phyloP scores from a whole-genome alignment of 2,797 vertebrate species.

The Semotilus atromaculatus region DNA sequence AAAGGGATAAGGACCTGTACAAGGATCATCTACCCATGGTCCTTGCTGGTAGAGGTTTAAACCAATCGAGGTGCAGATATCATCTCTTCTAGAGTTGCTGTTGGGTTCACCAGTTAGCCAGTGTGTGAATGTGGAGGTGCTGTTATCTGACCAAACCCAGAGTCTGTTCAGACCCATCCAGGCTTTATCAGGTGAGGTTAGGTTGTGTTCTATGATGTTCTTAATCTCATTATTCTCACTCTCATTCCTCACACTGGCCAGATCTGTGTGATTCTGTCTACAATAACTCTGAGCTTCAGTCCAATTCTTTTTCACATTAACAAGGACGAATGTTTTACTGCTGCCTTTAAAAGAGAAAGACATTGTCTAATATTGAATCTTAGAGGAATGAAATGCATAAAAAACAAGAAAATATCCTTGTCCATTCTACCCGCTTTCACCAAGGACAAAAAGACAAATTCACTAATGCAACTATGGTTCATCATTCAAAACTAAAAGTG shows the following conservation, averaged over 20 bases:
- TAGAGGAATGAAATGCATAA: background rate
- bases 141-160: constrained; percentile 55
- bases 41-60: rapidly evolving
- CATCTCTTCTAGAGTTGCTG: rapidly evolving
- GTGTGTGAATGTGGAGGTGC: constrained; percentile 36
- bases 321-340: background rate
- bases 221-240: background rate
- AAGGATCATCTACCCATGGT: background rate
- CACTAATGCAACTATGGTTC: background rate
- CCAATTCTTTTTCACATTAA: rapidly evolving
- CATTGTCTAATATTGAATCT: background rate
- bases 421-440: too few relatives aligned
- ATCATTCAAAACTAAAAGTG: background rate
- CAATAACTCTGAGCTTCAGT: background rate
- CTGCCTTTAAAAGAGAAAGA: background rate
- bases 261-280: background rate
- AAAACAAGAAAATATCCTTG: background rate
- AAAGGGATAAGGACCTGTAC: rapidly evolving
- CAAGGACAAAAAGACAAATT: background rate
- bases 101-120: background rate
- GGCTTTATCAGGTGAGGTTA: rapidly evolving
- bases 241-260: background rate
- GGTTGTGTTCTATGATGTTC: rapidly evolving
- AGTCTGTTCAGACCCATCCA: constrained; percentile 48
- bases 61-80: background rate